Evolutionary conservation across 2,113 vertebrate species (phyloP).

Genomic region (Abramis brama): DNA sequence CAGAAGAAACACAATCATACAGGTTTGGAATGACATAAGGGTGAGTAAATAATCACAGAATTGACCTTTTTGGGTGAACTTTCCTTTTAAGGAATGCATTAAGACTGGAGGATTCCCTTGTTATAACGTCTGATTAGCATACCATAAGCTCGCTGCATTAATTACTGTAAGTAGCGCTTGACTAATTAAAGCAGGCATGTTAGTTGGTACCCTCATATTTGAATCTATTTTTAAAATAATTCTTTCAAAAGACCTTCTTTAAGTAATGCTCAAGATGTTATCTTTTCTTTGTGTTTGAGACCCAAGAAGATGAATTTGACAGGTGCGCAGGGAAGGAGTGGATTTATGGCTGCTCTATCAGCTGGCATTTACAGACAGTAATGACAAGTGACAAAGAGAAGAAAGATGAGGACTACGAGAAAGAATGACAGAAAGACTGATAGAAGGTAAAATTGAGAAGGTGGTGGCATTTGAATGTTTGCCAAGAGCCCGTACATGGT

Average conservation of each 20-base stretch:
- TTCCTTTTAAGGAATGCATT: too few relatives aligned
- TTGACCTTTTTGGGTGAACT: too few relatives aligned
- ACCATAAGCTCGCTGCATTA: background rate
- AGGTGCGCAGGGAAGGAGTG: background rate
- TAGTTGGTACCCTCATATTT: background rate
- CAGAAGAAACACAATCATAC: background rate
- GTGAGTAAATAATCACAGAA: too few relatives aligned
- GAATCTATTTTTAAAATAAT: background rate
- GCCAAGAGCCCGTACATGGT: constrained; percentile 22
- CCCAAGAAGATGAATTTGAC: constrained; percentile 22
- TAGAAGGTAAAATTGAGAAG: constrained; percentile 37
- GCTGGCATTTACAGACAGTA: constrained; percentile 50
- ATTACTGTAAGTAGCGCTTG: background rate
- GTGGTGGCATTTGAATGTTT: constrained; percentile 47
- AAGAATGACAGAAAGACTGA: constrained; percentile 46
- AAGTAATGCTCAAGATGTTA: constrained; percentile 10
- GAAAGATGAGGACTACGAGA: constrained; percentile 31
- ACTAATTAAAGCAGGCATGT: background rate
- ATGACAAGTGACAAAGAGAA: constrained; percentile 48
- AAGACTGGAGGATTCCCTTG: too few relatives aligned
- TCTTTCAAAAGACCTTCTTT: background rate
- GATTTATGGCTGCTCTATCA: constrained; percentile 24
- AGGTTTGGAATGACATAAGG: background rate
- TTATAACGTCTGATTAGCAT: background rate
- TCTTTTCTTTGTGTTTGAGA: background rate